Conservation (phyloP, 2,113 vertebrate species). For the Miniopterus natalensis region DNA sequence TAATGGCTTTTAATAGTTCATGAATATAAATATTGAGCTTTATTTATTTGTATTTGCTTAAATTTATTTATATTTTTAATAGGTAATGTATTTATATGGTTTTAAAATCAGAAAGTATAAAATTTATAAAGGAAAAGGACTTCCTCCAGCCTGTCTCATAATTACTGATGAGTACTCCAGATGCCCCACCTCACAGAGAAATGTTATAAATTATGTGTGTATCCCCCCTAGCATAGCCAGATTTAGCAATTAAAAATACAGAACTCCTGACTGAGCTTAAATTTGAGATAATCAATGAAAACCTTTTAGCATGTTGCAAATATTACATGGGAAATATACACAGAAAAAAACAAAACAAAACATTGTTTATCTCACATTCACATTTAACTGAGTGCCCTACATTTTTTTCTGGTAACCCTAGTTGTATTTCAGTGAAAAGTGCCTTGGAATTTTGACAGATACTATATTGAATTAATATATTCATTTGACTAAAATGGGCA, state of each 20-base stretch:
- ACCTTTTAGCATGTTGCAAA: not conserved
- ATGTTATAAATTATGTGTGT: too few relatives aligned
- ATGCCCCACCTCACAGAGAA: too few relatives aligned
- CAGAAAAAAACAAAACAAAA: not conserved
- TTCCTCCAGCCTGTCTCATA: fast-evolving
- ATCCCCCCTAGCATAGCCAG: too few relatives aligned
- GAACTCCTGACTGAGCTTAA: not conserved
- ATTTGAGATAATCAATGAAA: not conserved
- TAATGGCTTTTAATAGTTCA: not conserved
- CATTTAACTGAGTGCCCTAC: not conserved
- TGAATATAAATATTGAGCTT: not conserved
- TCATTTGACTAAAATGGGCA: not conserved
- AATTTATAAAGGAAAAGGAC: not conserved
- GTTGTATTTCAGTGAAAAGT: not conserved
- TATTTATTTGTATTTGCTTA: not conserved
- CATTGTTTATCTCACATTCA: not conserved
- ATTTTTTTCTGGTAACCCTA: not conserved
- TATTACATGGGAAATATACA: not conserved
- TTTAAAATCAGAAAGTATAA: not conserved
- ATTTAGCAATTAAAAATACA: not conserved
- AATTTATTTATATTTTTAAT: constrained; percentile 20
- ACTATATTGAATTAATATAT: not conserved
- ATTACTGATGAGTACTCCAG: not conserved
- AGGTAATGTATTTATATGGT: not conserved
- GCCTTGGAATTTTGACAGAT: not conserved